Evolutionary conservation across 2,113 vertebrate genomes (phyloP).

Genomic region (Reinhardtius hippoglossoides): DNA sequence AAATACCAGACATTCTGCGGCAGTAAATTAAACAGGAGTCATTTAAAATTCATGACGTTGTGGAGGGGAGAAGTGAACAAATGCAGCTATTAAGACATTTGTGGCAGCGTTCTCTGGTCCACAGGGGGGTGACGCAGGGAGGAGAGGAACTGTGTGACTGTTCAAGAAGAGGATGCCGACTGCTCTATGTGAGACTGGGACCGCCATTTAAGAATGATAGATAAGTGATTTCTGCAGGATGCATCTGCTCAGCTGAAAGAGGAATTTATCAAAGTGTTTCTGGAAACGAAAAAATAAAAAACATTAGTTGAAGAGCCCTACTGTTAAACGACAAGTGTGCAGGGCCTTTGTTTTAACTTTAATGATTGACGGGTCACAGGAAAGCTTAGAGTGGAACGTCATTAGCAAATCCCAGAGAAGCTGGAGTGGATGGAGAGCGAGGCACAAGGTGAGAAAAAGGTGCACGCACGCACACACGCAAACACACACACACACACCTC

Average conservation of each 20-base stretch:
- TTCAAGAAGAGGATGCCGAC: conserved; percentile 41
- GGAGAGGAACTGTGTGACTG: conserved; percentile 3
- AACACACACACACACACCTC: background rate
- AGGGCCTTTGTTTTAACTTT: conserved; percentile 60
- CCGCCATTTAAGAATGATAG: conserved; percentile 49
- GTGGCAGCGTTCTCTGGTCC: conserved; percentile 44
- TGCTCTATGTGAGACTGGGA: conserved; percentile 31
- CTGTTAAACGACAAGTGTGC: conserved; percentile 46
- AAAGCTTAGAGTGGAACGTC: conserved; percentile 55
- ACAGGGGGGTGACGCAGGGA: conserved; percentile 35
- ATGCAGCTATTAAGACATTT: conserved; percentile 66
- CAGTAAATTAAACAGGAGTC: conserved; percentile 69
- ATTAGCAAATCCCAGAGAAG: conserved; percentile 67
- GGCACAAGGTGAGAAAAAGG: conserved; percentile 43
- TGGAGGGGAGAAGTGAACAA: conserved; percentile 47
- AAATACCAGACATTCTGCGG: conserved; percentile 56
- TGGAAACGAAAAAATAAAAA: conserved; percentile 15
- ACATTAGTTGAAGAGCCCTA: conserved; percentile 39
- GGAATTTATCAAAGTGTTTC: conserved; percentile 35
- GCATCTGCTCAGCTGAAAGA: conserved; percentile 30
- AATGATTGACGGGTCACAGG: conserved; percentile 59
- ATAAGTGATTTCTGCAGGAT: conserved; percentile 33
- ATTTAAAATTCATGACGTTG: conserved; percentile 63
- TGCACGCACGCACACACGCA: conserved; percentile 4
- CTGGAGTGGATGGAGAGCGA: conserved; percentile 56